Conservation (phyloP, 2,113 vertebrate genomes). For the Lophius piscatorius region DNA sequence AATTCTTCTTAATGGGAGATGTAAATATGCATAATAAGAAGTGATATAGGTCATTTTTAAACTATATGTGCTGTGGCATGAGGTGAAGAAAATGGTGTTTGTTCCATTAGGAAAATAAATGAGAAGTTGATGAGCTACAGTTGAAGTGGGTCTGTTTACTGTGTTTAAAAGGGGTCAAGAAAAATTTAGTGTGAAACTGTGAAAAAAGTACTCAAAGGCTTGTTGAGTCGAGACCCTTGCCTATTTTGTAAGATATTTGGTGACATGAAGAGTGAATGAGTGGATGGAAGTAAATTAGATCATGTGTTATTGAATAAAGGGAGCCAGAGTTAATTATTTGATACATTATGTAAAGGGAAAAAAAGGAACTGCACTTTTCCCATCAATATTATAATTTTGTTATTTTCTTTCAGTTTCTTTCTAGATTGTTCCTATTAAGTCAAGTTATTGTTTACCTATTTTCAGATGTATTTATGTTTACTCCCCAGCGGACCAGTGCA, state of each 20-base stretch:
- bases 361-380: conserved; percentile 85
- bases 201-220: conserved; percentile 57
- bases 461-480: conserved; percentile 80
- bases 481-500: conserved; percentile 84
- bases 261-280: conserved; percentile 26
- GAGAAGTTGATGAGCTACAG: conserved; percentile 38
- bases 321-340: conserved; percentile 49
- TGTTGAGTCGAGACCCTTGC: conserved; percentile 23
- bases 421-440: conserved; percentile 45
- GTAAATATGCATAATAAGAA: conserved; percentile 68
- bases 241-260: conserved; percentile 55
- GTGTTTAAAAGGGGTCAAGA: conserved; percentile 32
- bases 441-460: conserved; percentile 35
- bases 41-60: conserved; percentile 47
- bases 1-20: conserved; percentile 53
- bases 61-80: conserved; percentile 70
- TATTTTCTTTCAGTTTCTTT: conserved; percentile 65
- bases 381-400: conserved; percentile 74
- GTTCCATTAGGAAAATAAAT: conserved; percentile 47
- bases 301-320: conserved; percentile 55
- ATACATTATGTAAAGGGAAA: conserved; percentile 65
- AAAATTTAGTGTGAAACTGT: conserved; percentile 61
- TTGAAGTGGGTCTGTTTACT: conserved; percentile 38
- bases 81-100: conserved; percentile 55
- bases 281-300: conserved; percentile 25